Evolutionary conservation across 2,113 vertebrate genomes (phyloP).

Genomic region (Cariama cristata): DNA sequence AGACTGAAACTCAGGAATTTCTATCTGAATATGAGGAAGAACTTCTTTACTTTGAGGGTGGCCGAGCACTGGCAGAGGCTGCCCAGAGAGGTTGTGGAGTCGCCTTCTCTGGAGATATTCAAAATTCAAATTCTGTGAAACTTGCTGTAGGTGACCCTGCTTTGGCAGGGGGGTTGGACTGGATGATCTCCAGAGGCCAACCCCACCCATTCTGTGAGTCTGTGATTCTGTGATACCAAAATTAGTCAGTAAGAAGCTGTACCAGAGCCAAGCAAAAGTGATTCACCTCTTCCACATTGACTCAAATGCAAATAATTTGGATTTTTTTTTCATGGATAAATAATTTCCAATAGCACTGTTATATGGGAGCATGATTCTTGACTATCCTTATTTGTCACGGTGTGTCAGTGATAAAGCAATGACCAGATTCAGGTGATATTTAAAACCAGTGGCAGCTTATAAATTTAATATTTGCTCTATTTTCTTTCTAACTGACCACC

Average conservation of each 20-base stretch:
- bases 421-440: background rate
- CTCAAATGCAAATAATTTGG: background rate
- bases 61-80: too few relatives aligned
- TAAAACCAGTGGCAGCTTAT: background rate
- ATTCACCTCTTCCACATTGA: constrained; percentile 31
- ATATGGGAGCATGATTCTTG: background rate
- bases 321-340: background rate
- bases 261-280: background rate
- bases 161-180: too few relatives aligned
- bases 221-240: background rate
- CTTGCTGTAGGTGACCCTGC: too few relatives aligned
- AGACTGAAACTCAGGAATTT: too few relatives aligned
- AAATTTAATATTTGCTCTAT: background rate
- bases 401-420: background rate
- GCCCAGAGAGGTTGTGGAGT: too few relatives aligned
- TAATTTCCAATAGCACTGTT: background rate
- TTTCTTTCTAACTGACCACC: background rate
- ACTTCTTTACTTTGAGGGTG: too few relatives aligned
- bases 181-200: too few relatives aligned
- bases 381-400: background rate
- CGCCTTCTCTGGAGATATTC: too few relatives aligned
- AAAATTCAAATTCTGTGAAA: too few relatives aligned
- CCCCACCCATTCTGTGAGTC: too few relatives aligned
- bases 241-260: background rate
- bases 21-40: too few relatives aligned